Evolutionary conservation across 1,140 invertebrate species (phyloP).

Genomic region (Brachionus sp.): DNA sequence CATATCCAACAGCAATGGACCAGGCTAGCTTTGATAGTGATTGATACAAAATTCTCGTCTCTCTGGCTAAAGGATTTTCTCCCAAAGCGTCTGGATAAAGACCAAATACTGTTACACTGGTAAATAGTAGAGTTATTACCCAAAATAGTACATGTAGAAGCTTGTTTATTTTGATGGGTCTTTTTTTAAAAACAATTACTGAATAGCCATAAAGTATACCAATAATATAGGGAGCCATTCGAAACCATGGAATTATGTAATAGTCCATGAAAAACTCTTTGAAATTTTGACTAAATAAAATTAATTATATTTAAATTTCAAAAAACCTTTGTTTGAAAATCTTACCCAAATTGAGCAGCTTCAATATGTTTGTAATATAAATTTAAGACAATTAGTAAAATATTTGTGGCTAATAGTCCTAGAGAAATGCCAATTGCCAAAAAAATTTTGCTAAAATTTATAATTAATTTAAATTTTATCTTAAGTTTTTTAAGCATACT

Average conservation of each 20-base stretch:
- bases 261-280: slow-evolving; percentile 65
- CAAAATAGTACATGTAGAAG: background rate
- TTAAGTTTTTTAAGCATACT: background rate
- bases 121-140: background rate
- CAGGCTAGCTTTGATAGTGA: slow-evolving; percentile 5
- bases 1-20: background rate
- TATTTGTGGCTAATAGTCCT: background rate
- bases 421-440: background rate
- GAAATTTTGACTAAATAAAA: slow-evolving; percentile 38
- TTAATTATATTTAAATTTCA: background rate
- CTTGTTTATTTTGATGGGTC: background rate
- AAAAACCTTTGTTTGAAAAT: background rate
- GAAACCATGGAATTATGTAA: slow-evolving; percentile 69
- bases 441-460: background rate
- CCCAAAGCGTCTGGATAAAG: slow-evolving; percentile 20
- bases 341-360: slow-evolving; percentile 15
- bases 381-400: background rate
- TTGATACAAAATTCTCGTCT: slow-evolving; percentile 21
- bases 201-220: slow-evolving; percentile 61
- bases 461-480: background rate
- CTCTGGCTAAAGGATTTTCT: slow-evolving; percentile 17
- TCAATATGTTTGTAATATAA: background rate
- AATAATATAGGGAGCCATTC: slow-evolving; percentile 62
- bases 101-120: slow-evolving; percentile 1
- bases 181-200: background rate